Evolutionary conservation across 2,797 vertebrate species (phyloP), one percentile per base, ranked within the genome.

Genomic region (Phrynocephalus forsythii): DNA sequence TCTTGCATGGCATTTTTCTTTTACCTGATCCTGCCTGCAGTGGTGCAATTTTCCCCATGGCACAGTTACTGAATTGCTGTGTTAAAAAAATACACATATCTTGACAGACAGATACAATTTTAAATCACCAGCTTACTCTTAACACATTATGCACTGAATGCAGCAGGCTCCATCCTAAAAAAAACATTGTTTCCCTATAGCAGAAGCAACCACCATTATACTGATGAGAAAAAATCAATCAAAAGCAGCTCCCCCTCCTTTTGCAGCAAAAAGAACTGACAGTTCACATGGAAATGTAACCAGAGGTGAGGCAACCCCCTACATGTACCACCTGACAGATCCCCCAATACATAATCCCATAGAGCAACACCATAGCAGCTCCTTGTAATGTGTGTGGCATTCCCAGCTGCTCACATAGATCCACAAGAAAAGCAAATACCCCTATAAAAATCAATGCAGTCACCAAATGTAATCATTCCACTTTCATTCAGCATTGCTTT

Each of bases 271-370:
- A 90, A 94, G 93, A 97, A 96, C 90, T 94, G 95, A 95, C 96
- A 95, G 96, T 97, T 96, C 96, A 94, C 90, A 89, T 94, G 94
- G 91, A 94, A 93, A 95, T 90, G 91, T 86, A 94, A 92, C 48
- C 90, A 96, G 93, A 90, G 87, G 91, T 84, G 38, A 95, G 89
- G 83, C 94, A 91, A 88, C 93, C 96, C 94, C 93, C 96, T 93
- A 92, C 95, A 95, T 95, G 93, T 94, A 95, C 95, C 95, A 93
- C 86, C 91, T 90, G 85, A 86, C 85, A 89, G 95, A 95, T 93
- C 93, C 89, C 95, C 94, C 92, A 91, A 93, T 96, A 96, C 95
- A 95, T 96, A 94, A 96, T 92, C 90, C 84, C 87, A 91, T 92
- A 85, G 85, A 90, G 89, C 94, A 93, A 87, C 93, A 93, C 90